Base-by-base conservation (phyloP, 2,888 invertebrate genomes). In the Argyresthia goedartella region DNA sequence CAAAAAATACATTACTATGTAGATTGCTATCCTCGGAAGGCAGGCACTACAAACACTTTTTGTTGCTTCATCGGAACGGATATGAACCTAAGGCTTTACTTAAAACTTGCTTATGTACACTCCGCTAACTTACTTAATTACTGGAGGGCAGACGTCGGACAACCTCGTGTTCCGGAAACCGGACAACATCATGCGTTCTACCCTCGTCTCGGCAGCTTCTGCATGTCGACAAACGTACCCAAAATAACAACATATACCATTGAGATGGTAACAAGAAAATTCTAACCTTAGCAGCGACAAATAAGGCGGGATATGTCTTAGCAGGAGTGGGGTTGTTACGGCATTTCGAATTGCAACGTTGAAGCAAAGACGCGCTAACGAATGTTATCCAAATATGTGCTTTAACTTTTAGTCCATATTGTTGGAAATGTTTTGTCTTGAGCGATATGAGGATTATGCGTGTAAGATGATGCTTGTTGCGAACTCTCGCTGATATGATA, bases 401-500 rank as follows among this genome's bases (percentile, higher is more conserved):
- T 74, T 61, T 68, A 81, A 72, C 72, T 71, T 74, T 68, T 67
- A 70, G 71, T 63, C 64, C 67, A 75, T 76, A 82, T 76, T 75
- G 84, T 81, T 66, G 73, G 73, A 63, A 81, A 75, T 81, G 76
- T 75, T 70, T 71, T 76, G 80, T 64, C 60, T 71, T 69, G 64
- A 65, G 69, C 67, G 79, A 79, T 81, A 78, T 66, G 71, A 67
- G 81, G 81, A 82, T 84, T 84, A 84, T 81, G 81, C 75, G 77
- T 84, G 84, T 84, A 82, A 84, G 84, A 85, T 84, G 85, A 85
- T 74, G 85, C 81, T 85, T 84, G 85, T 86, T 86, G 78, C 65
- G 70, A 80, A 80, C 75, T 64, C 62, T 75, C 67, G 70, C 69
- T 75, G 82, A 82, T 85, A 84, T 85, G 85, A 85, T 85, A 85